phyloP scores from a whole-genome alignment of 1,140 invertebrate genomes.

The Eubasilissa regina region DNA sequence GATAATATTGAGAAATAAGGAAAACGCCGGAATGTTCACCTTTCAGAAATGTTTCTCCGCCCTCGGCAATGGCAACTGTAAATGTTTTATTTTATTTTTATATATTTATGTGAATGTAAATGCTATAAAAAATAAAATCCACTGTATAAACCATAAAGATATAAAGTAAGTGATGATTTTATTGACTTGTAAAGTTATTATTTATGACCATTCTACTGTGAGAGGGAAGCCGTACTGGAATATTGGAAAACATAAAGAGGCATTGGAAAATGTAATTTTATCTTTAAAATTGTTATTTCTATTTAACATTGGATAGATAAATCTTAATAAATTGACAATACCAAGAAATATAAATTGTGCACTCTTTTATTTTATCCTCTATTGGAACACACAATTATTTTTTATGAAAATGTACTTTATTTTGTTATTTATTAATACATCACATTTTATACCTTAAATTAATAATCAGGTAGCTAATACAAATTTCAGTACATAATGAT shows the following conservation, averaged over 20 bases:
- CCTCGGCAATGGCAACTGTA: constrained; percentile 18
- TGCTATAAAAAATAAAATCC: constrained; percentile 60
- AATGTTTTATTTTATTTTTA: constrained; percentile 61
- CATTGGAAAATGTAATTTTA: constrained; percentile 53
- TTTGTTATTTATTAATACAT: constrained; percentile 14
- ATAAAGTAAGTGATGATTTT: constrained; percentile 56
- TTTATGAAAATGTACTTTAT: constrained; percentile 12
- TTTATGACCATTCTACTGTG: constrained; percentile 55
- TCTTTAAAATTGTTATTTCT: constrained; percentile 49
- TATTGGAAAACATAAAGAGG: constrained; percentile 27
- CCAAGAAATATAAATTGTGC: constrained; percentile 54
- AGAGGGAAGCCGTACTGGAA: neutral
- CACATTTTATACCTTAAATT: neutral
- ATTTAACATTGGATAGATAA: constrained; percentile 55
- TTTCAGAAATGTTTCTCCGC: constrained; percentile 7
- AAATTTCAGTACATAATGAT: constrained; percentile 21
- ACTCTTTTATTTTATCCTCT: neutral
- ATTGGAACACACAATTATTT: neutral
- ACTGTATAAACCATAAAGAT: constrained; percentile 52
- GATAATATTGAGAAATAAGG: neutral
- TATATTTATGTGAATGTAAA: constrained; percentile 61
- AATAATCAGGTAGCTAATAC: constrained; percentile 24
- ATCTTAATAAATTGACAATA: constrained; percentile 60
- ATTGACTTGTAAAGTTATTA: constrained; percentile 60
- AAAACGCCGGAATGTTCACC: constrained; percentile 2